phyloP scores from a whole-genome alignment of 2,888 invertebrate species.

The Azorinus chamasolen region DNA sequence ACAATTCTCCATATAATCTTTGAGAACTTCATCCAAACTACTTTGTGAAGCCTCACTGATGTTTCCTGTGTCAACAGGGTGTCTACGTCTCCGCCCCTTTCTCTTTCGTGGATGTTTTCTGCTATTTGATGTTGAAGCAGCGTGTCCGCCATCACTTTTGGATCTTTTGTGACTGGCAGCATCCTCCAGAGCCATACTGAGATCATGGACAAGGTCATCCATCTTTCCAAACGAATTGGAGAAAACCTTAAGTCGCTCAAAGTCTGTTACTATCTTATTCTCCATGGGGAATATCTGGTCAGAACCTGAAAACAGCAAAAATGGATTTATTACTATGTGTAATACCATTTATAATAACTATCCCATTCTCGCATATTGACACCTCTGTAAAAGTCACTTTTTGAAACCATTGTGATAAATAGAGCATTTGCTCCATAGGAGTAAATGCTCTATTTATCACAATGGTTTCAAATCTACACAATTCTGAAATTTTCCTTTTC shows the following conservation, averaged over 20 bases:
- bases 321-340: too few relatives aligned
- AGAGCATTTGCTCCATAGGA: too few relatives aligned
- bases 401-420: too few relatives aligned
- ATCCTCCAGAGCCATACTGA: constrained; percentile 85
- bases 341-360: too few relatives aligned
- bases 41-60: constrained; percentile 86
- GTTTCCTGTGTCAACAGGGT: constrained; percentile 77
- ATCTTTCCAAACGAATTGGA: constrained; percentile 84
- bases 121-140: constrained; percentile 65
- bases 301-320: constrained; percentile 31
- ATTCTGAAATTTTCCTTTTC: too few relatives aligned
- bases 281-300: constrained; percentile 80
- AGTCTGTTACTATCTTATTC: constrained; percentile 85
- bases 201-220: constrained; percentile 86
- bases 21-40: constrained; percentile 84
- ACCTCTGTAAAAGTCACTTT: too few relatives aligned
- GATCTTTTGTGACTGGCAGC: constrained; percentile 75
- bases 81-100: constrained; percentile 73
- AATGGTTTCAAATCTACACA: too few relatives aligned
- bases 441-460: too few relatives aligned
- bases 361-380: too few relatives aligned
- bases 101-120: constrained; percentile 76
- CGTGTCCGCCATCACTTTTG: constrained; percentile 69
- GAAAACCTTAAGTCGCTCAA: constrained; percentile 85
- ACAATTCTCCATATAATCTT: constrained; percentile 83